These are phyloP conservation scores for Collichthys lucidus DNA, from an alignment of 2,113 vertebrate species.

Conservation along the genomic window DNA sequence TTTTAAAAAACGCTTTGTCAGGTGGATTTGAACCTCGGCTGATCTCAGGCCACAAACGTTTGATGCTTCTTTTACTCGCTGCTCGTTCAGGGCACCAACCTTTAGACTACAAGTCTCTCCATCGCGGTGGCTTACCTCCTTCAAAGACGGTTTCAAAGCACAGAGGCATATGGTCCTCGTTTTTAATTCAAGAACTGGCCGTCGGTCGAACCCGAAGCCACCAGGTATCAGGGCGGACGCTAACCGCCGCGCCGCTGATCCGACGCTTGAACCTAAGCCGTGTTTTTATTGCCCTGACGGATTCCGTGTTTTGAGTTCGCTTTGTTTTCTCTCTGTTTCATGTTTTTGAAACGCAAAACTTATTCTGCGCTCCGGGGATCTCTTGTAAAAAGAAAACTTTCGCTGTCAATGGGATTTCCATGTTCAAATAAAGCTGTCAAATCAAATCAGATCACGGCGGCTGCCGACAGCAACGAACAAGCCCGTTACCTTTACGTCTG, in stretches of 20 bases:
- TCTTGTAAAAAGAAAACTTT: slow-evolving; percentile 28
- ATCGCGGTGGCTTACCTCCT: slow-evolving; percentile 7
- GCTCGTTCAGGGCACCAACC: not conserved
- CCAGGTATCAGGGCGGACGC: slow-evolving; percentile 31
- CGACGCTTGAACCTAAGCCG: not conserved
- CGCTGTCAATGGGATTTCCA: slow-evolving; percentile 39
- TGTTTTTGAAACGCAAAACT: slow-evolving; percentile 18
- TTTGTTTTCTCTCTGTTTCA: slow-evolving; percentile 30
- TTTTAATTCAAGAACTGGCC: slow-evolving; percentile 38
- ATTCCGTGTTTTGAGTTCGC: slow-evolving; percentile 18
- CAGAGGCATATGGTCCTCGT: slow-evolving; percentile 55
- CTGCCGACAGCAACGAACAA: slow-evolving; percentile 4
- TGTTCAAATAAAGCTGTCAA: slow-evolving; percentile 57
- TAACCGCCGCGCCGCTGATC: slow-evolving; percentile 12
- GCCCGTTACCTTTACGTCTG: slow-evolving; percentile 14
- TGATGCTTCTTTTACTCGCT: not conserved
- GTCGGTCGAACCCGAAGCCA: slow-evolving; percentile 30
- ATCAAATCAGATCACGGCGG: slow-evolving; percentile 35
- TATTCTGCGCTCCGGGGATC: slow-evolving; percentile 4
- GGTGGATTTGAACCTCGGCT: slow-evolving; percentile 2
- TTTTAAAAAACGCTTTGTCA: slow-evolving; percentile 28
- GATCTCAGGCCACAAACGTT: slow-evolving; percentile 8
- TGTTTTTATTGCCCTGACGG: slow-evolving; percentile 45
- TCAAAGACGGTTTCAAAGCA: slow-evolving; percentile 24
- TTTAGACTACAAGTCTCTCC: slow-evolving; percentile 30